Conservation (phyloP, 2,888 invertebrate species). For the Drosophila falleni region DNA sequence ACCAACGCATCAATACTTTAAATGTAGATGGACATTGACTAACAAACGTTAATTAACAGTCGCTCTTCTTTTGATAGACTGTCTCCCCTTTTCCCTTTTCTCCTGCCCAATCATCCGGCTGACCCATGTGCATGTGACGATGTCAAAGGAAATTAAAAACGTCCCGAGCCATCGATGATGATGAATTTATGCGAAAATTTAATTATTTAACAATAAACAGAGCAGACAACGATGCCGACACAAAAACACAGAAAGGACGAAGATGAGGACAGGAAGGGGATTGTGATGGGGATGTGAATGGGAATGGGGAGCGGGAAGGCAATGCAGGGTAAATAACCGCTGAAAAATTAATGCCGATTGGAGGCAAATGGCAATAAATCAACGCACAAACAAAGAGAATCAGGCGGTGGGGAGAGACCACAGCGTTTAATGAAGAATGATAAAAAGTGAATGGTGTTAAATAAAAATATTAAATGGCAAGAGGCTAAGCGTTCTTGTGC, state of each 20-base stretch:
- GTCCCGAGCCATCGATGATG: conserved; percentile 58
- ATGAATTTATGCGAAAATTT: conserved; percentile 79
- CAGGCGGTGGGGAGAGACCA: not conserved
- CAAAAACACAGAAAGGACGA: conserved; percentile 1
- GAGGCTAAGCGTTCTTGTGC: conserved; percentile 56
- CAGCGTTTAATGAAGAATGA: conserved; percentile 71
- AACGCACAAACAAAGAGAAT: conserved; percentile 61
- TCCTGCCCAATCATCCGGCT: too few species aligned
- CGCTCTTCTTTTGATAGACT: conserved; percentile 24
- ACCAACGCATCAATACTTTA: conserved; percentile 1
- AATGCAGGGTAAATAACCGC: conserved; percentile 57
- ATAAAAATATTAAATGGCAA: conserved; percentile 68
- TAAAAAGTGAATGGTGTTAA: conserved; percentile 67
- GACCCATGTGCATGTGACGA: conserved; percentile 16
- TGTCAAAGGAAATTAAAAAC: conserved; percentile 75
- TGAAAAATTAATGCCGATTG: conserved; percentile 77
- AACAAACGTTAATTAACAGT: conserved; percentile 34
- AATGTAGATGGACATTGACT: conserved; percentile 8
- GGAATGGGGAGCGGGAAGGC: not conserved
- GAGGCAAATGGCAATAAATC: conserved; percentile 74
- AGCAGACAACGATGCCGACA: conserved; percentile 34
- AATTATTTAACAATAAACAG: conserved; percentile 75
- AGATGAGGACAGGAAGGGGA: conserved; percentile 3
- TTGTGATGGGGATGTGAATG: not conserved
- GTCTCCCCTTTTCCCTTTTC: not conserved